phyloP scores from a whole-genome alignment of 2,797 vertebrate genomes.

The Macroramphosus scolopax region DNA sequence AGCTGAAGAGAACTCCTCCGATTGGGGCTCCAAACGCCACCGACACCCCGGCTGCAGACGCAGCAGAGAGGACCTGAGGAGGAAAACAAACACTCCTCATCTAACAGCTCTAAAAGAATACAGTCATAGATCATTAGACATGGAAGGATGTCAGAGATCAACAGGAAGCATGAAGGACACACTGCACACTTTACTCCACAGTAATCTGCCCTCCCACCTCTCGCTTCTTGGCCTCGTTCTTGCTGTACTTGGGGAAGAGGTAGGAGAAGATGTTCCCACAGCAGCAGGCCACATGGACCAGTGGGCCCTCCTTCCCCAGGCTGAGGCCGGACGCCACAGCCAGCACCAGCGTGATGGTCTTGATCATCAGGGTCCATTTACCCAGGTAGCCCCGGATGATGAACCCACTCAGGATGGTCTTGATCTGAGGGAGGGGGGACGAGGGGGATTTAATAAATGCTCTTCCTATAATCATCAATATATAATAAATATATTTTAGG shows the following conservation, averaged over 20 bases:
- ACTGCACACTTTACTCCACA: no score
- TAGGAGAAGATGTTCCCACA: conserved; percentile 99
- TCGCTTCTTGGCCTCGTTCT: conserved; percentile 98
- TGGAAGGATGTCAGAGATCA: not conserved
- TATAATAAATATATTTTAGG: no score
- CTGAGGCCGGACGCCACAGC: conserved; percentile 97
- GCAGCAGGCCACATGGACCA: conserved; percentile 98
- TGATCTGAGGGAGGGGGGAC: conserved; percentile 80
- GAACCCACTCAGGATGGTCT: conserved; percentile 98
- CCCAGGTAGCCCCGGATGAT: conserved; percentile 98
- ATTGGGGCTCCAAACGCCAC: conserved; percentile 98
- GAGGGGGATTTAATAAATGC: not conserved
- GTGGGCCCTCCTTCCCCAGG: conserved; percentile 96
- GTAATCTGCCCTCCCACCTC: no score
- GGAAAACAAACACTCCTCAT: no score
- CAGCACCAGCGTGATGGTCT: conserved; percentile 96
- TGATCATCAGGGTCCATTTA: conserved; percentile 99
- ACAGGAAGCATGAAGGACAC: no score
- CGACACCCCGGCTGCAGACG: conserved; percentile 95
- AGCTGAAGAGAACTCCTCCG: conserved; percentile 96
- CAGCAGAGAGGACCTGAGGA: conserved; percentile 91
- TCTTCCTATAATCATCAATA: no score
- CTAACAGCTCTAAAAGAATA: no score
- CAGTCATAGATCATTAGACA: not conserved
- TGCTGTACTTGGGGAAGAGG: conserved; percentile 99